phyloP scores from a whole-genome alignment of 2,888 invertebrate genomes.

The Spisula subtruncata region DNA sequence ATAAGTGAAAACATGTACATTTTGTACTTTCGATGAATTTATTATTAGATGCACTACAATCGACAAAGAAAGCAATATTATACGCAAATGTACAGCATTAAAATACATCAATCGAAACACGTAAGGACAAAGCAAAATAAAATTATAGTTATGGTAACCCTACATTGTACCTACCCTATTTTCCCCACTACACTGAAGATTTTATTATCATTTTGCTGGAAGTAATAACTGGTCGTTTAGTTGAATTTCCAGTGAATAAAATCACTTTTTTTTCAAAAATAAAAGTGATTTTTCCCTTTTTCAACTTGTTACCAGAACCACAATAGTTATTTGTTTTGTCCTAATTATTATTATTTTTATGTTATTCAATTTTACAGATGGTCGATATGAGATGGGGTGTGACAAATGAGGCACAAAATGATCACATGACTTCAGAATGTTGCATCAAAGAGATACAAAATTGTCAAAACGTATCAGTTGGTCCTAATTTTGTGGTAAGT shows the following conservation, averaged over 20 bases:
- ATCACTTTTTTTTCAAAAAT: too few species aligned
- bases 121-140: too few species aligned
- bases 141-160: too few species aligned
- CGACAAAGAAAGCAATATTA: too few species aligned
- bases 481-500: slow-evolving; percentile 83
- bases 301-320: neutral
- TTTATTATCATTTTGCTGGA: neutral
- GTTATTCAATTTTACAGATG: slow-evolving; percentile 88
- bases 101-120: too few species aligned
- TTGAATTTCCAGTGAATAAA: neutral
- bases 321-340: neutral
- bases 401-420: slow-evolving; percentile 79
- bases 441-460: slow-evolving; percentile 80
- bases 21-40: too few species aligned
- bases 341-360: neutral
- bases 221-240: neutral
- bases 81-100: too few species aligned
- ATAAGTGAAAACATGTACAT: too few species aligned
- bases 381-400: slow-evolving; percentile 85
- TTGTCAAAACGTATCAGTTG: slow-evolving; percentile 79
- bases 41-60: too few species aligned
- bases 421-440: slow-evolving; percentile 79
- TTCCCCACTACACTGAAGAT: neutral
- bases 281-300: too few species aligned
- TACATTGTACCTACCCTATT: neutral